Evolutionary conservation across 2,797 vertebrate species (phyloP), one percentile per base, ranked within the genome.

Genomic region (Liparis tanakae): DNA sequence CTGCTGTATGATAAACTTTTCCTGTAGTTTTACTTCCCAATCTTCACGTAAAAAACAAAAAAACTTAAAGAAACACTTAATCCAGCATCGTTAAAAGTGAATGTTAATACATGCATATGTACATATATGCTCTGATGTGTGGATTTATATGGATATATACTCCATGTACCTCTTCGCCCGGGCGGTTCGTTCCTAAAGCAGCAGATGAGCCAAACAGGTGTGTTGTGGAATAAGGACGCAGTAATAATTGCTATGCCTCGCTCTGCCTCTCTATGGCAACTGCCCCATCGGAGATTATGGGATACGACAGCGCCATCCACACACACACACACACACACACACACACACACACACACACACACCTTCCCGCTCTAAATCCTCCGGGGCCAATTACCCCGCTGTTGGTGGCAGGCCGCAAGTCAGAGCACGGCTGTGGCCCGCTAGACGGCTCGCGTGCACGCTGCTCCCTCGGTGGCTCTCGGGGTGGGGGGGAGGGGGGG

Each of bases 341-440:
- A 69, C 84, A 77, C 75, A n/a, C n/a, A 30, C 25, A 30, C 25
- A 30, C 25, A 30, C 25, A 30, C 25, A 84, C 85, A 69, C 84
- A 77, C 75, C 81, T 72, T 83, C 85, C 86, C 69, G 55, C 69
- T 72, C 74, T 76, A 76, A 84, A 87, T 87, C 93, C 88, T 86
- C 18, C 0, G 94, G 90, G 94, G 80, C 94, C 94, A 95, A 95
- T 95, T 95, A 95, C 82, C 79, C 79, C 70, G 63, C 86, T 88
- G 85, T 86, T 92, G 85, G 88, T 92, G 88, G 87, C 88, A 82
- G 89, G 86, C 87, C 88, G 85, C 94, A 95, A 91, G 94, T 95
- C 89, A 72, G 88, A 93, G 94, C 94, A 93, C 43, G 90, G 94
- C 89, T 87, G 91, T 33, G 87, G 88, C 91, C 92, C 92, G 91